Conservation (phyloP, 2,797 vertebrate genomes). For the Cryptoblepharus egeriae region DNA sequence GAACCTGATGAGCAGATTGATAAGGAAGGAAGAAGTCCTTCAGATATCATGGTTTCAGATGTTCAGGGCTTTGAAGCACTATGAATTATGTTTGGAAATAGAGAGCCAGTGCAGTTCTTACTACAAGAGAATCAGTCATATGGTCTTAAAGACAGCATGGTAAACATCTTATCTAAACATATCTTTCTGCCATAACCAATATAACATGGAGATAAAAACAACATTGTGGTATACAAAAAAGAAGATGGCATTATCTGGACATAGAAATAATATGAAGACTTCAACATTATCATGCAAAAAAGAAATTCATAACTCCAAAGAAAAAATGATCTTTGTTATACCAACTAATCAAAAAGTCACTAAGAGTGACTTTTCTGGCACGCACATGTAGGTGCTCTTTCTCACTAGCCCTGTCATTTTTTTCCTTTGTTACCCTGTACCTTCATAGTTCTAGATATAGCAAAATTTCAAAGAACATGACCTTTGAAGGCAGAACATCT, state of each 20-base stretch:
- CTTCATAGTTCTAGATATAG: not conserved
- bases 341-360: not conserved
- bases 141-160: too few species aligned
- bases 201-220: not conserved
- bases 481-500: not conserved
- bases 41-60: too few species aligned
- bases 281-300: not conserved
- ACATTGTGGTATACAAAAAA: not conserved
- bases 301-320: not conserved
- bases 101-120: too few species aligned
- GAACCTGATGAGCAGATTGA: too few species aligned
- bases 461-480: not conserved
- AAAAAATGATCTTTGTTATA: not conserved
- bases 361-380: too few species aligned
- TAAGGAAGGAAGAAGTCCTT: too few species aligned
- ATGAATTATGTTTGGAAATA: too few species aligned
- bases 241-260: not conserved
- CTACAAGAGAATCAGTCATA: too few species aligned
- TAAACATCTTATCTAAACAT: not conserved
- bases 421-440: not conserved
- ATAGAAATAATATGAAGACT: not conserved
- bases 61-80: too few species aligned
- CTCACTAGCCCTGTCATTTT: not conserved
- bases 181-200: not conserved
- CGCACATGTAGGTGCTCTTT: too few species aligned